A percentile compares a stretch with the other conserved stretches of the same genome.
These are phyloP conservation scores for Lethocerus indicus DNA, from an alignment of 1,140 invertebrate species.

Conservation along the genomic window DNA sequence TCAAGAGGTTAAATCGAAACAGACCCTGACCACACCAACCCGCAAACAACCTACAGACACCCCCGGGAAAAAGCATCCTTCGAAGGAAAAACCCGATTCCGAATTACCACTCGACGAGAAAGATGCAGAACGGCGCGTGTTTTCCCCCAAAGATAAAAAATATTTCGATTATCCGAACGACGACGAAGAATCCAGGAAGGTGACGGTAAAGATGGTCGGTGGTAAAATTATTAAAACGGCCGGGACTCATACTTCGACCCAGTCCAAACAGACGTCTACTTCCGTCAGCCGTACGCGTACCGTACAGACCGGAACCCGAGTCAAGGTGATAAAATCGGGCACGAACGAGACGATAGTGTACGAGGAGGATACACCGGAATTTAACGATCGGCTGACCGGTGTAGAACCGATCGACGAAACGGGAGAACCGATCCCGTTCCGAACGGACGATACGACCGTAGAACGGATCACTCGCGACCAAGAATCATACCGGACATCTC, in stretches of 20 bases:
- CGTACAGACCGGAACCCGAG: background rate
- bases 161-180: background rate
- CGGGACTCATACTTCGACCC: too few relatives aligned
- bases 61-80: background rate
- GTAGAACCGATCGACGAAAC: background rate
- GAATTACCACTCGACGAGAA: background rate
- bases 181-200: too few relatives aligned
- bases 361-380: background rate
- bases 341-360: background rate
- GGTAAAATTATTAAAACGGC: slow-evolving; percentile 14
- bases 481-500: too few relatives aligned
- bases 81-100: background rate
- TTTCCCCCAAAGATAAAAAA: background rate
- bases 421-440: too few relatives aligned
- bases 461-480: too few relatives aligned
- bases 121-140: background rate
- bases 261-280: too few relatives aligned
- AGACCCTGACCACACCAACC: background rate
- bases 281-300: background rate
- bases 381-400: background rate
- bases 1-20: too few relatives aligned
- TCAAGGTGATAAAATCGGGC: background rate
- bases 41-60: background rate
- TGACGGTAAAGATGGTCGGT: slow-evolving; percentile 13
- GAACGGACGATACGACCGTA: too few relatives aligned